These are phyloP conservation scores for Holocentrus rufus DNA, from an alignment of 2,797 vertebrate species.

Conservation along the genomic window DNA sequence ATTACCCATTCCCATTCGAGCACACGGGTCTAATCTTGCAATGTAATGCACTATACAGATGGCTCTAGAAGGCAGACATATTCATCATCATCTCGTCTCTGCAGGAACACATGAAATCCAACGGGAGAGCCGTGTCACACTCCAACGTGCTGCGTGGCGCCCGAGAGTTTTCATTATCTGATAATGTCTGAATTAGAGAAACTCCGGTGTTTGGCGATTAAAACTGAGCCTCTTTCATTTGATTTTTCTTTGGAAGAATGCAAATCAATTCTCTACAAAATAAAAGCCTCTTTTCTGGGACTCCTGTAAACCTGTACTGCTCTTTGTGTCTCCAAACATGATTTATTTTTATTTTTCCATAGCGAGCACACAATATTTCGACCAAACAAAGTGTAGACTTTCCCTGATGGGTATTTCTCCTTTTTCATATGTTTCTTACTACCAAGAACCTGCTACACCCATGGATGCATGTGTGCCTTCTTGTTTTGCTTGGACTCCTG, in stretches of 20 bases:
- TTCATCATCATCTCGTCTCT: conserved; percentile 59
- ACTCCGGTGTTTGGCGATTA: conserved; percentile 13
- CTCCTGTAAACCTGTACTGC: no score
- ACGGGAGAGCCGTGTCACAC: conserved; percentile 27
- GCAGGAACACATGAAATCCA: conserved; percentile 39
- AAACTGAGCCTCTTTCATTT: conserved; percentile 4
- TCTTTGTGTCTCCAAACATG: no score
- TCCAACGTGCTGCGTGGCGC: conserved; percentile 25
- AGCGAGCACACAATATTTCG: no score
- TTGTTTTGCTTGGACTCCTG: background rate
- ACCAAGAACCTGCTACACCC: no score
- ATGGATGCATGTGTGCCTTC: no score
- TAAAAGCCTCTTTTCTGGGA: background rate
- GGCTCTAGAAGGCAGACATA: conserved; percentile 54
- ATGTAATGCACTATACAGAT: conserved; percentile 66
- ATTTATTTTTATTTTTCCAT: no score
- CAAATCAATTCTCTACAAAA: background rate
- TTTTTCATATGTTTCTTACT: no score
- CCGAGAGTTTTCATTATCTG: conserved; percentile 44
- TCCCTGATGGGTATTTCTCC: no score
- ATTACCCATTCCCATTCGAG: conserved; percentile 69
- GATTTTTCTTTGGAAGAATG: conserved; percentile 21
- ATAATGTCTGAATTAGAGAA: conserved; percentile 30
- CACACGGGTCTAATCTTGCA: conserved; percentile 64
- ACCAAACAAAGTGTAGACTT: no score